Evolutionary conservation across 1,140 invertebrate genomes (phyloP).

Genomic region (Eupristina koningsbergeri): DNA sequence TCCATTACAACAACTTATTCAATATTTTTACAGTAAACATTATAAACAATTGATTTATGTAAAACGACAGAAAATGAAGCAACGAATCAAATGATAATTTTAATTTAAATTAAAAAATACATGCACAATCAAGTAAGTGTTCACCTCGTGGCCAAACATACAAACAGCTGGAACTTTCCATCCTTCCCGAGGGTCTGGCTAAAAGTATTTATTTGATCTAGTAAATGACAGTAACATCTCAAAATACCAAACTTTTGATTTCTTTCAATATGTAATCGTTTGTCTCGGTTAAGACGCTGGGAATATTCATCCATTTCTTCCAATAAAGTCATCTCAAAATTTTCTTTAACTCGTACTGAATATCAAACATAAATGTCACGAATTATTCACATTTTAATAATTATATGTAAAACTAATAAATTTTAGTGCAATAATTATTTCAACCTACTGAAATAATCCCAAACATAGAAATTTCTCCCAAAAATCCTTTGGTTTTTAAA

Average conservation of each 20-base stretch:
- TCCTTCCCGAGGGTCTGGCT: conserved; percentile 95
- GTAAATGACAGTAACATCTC: conserved; percentile 84
- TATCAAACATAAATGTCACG: conserved; percentile 60
- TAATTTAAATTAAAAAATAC: background rate
- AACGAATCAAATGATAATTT: too few species aligned
- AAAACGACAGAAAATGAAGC: too few species aligned
- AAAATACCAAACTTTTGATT: conserved; percentile 80
- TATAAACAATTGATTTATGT: too few species aligned
- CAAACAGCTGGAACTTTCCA: conserved; percentile 97
- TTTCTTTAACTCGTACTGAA: conserved; percentile 86
- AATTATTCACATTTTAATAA: background rate
- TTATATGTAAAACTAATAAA: background rate
- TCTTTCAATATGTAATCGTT: conserved; percentile 64
- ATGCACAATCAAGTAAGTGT: background rate
- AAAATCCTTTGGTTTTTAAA: conserved; percentile 94
- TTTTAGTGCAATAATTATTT: background rate
- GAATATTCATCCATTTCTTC: conserved; percentile 75
- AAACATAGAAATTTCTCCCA: conserved; percentile 94
- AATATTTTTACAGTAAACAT: too few species aligned
- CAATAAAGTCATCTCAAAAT: conserved; percentile 84
- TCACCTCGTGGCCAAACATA: conserved; percentile 82
- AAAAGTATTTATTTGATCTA: conserved; percentile 88
- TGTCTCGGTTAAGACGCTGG: conserved; percentile 65
- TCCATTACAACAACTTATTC: too few species aligned
- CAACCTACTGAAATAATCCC: conserved; percentile 94